Conservation (phyloP, 2,113 vertebrate species). For the Sylvietta virens region DNA sequence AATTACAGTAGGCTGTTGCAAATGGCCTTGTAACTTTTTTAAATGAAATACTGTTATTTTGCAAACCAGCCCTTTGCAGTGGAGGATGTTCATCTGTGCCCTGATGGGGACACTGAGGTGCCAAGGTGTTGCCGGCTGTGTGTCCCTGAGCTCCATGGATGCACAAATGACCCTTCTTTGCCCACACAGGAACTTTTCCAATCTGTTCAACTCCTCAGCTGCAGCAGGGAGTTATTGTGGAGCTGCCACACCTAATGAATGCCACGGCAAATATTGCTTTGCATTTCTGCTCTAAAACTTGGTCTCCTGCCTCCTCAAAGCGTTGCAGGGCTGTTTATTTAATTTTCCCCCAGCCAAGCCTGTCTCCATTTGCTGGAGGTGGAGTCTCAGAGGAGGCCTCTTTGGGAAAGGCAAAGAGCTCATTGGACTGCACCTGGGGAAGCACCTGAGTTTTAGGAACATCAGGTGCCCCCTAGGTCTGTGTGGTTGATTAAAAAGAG, state of each 20-base stretch:
- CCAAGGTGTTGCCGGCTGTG: neutral
- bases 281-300: neutral
- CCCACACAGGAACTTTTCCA: neutral
- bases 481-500: neutral
- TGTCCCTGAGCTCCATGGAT: neutral
- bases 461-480: accelerated
- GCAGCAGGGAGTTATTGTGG: neutral
- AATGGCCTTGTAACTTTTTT: accelerated
- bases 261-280: neutral
- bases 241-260: neutral
- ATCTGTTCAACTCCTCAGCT: neutral
- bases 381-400: neutral
- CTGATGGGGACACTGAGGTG: neutral
- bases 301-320: neutral
- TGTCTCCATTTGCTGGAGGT: neutral
- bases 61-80: neutral
- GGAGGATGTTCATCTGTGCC: neutral
- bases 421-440: neutral
- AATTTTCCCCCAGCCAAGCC: neutral
- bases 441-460: neutral
- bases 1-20: neutral
- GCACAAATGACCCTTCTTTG: neutral
- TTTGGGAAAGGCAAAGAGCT: neutral
- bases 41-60: neutral
- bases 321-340: neutral